Percentiles rank a stretch among this genome's conserved stretches.
Conservation (phyloP, 2,797 vertebrate species). For the Anguilla pacifica region DNA sequence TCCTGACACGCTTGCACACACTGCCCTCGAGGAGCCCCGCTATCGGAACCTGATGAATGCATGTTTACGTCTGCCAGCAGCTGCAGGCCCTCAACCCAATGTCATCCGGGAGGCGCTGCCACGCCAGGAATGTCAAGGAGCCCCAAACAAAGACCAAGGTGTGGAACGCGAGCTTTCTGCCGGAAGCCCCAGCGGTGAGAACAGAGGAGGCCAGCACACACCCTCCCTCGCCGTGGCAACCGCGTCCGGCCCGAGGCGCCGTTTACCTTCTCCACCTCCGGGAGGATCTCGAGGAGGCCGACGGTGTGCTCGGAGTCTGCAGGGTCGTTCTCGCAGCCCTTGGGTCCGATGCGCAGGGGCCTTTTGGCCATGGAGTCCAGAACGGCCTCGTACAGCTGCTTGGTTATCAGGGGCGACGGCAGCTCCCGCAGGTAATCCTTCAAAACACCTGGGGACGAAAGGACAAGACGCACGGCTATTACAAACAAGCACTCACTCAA, state of each 20-base stretch:
- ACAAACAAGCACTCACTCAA: neutral
- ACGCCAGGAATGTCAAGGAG: conserved; percentile 34
- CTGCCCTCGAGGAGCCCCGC: neutral
- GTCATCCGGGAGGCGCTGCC: conserved; percentile 20
- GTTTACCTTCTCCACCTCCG: conserved; percentile 90
- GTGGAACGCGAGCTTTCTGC: neutral
- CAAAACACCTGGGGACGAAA: conserved; percentile 80
- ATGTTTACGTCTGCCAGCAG: conserved; percentile 21
- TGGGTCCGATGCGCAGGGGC: conserved; percentile 83
- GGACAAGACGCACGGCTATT: conserved; percentile 16
- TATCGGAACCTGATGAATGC: conserved; percentile 1
- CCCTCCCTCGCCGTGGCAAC: neutral
- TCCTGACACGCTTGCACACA: neutral
- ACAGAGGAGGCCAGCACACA: neutral
- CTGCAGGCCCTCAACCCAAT: conserved; percentile 18
- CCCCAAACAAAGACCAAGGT: conserved; percentile 16
- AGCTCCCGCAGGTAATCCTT: conserved; percentile 97
- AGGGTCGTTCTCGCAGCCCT: conserved; percentile 85
- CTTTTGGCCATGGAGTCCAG: conserved; percentile 84
- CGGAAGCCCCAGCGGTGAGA: neutral
- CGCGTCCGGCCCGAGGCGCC: neutral
- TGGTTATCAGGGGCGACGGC: conserved; percentile 91
- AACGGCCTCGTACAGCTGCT: conserved; percentile 89
- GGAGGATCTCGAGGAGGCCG: conserved; percentile 83
- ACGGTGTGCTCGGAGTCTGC: conserved; percentile 81